Base-by-base conservation (phyloP, 1,140 invertebrate species). In the Drosophila neocordata region DNA sequence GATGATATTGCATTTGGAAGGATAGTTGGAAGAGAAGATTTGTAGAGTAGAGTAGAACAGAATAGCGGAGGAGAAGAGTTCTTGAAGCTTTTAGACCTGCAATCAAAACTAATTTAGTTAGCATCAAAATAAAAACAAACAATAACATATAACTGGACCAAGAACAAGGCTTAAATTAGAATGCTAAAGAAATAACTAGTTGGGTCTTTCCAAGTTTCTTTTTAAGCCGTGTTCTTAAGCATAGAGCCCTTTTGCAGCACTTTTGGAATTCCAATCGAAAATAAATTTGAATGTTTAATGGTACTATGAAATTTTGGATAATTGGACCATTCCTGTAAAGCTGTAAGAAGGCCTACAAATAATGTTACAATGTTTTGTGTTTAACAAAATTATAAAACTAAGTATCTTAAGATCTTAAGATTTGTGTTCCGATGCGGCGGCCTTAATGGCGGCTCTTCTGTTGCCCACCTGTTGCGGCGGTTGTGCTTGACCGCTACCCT, bases 381-480 rank as follows among this genome's bases (percentile, higher is more conserved):
- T 60, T 24, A 68, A 35, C 6, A 56, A 34, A 56, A 35, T 34
- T 18, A 56, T 56, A 56, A 56, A 56, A 56, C 53, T 56, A 18
- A 35, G 1, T 8, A 20, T 48, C 41, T 48, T 44, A 51, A 48
- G 44, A 3, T 34, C 11, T 20, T 53, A 60, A 61, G 52, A 51
- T 53, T 64, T 15, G 38, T 65, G 35, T 57, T 60, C 52, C 70
- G 38, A 52, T 51, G 73, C 74, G 13, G 61, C 68, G 27, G 61
- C 73, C 74, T 56, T 77, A 63, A 70, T 77, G 58, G 71, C 71
- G 37, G 73, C 74, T 62, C 63, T 56, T 70, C 70, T 69, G 65
- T 79, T 91, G 58, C 90, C 87, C 83, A 91, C 90, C 90, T 91
- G 90, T 89, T 72, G 73, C 37, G 90, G 80, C 18, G 65, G 82